Evolutionary conservation across 2,113 vertebrate species (phyloP).

Genomic region (Cyanoramphus novaezelandiae): DNA sequence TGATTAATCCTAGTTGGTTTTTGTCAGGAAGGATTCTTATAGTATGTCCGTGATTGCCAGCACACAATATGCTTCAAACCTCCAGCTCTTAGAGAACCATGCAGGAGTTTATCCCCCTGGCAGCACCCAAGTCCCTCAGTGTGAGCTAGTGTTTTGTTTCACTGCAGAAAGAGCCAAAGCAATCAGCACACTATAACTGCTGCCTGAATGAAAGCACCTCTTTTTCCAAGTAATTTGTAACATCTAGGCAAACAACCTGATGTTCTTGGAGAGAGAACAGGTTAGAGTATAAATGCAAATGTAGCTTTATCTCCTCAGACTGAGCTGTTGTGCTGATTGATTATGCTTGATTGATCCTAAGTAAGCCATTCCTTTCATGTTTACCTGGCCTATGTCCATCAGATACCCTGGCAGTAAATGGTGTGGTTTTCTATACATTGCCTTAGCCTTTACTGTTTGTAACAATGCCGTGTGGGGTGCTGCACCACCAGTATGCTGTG

Average conservation of each 20-base stretch:
- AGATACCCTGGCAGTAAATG: background rate
- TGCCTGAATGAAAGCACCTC: background rate
- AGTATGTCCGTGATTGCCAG: background rate
- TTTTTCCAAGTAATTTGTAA: background rate
- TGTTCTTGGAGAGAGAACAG: background rate
- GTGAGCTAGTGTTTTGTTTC: background rate
- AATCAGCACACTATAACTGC: background rate
- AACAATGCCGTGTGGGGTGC: background rate
- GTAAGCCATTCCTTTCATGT: background rate
- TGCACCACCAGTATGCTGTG: background rate
- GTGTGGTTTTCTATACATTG: background rate
- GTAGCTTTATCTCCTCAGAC: background rate
- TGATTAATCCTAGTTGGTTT: background rate
- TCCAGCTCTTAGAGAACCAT: fast-evolving
- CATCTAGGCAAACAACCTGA: background rate
- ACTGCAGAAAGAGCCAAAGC: background rate
- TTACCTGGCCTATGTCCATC: background rate
- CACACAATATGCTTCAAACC: background rate
- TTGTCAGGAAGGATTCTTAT: background rate
- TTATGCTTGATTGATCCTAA: background rate
- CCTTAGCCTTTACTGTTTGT: background rate
- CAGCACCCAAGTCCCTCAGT: background rate
- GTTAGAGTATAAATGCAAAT: background rate
- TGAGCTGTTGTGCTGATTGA: background rate
- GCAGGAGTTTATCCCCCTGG: background rate